These are phyloP conservation scores for Bos javanicus DNA, from an alignment of 2,113 vertebrate genomes.

Conservation along the genomic window DNA sequence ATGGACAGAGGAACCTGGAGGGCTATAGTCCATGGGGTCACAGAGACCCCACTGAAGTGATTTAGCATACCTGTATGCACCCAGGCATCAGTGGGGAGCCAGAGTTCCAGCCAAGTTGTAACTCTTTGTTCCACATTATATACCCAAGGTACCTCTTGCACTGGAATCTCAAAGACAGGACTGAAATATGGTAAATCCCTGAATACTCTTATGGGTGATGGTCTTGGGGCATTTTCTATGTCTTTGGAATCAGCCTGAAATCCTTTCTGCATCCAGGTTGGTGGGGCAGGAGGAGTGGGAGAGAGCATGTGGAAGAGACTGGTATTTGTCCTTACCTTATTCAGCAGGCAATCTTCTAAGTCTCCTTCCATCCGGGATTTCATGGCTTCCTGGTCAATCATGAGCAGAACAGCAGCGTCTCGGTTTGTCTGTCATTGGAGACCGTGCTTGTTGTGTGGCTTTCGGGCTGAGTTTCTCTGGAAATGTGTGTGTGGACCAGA, in stretches of 20 bases:
- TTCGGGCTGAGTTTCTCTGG: background rate
- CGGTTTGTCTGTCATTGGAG: conserved; percentile 22
- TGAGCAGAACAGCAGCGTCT: conserved; percentile 2
- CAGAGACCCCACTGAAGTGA: background rate
- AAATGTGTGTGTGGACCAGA: background rate
- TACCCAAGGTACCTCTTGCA: background rate
- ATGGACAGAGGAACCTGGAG: background rate
- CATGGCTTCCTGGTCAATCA: conserved; percentile 69
- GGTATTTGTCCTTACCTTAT: conserved; percentile 77
- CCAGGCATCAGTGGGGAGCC: background rate
- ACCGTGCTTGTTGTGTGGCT: background rate
- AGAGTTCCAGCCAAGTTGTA: background rate
- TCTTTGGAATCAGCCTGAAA: background rate
- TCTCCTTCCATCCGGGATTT: conserved; percentile 78
- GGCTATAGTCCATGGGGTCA: background rate
- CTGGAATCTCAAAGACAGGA: background rate
- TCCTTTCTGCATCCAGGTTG: background rate
- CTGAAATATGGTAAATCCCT: background rate
- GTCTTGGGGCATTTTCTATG: background rate
- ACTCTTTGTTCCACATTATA: background rate
- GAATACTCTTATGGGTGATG: accelerated
- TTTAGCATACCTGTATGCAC: background rate
- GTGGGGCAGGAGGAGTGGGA: background rate
- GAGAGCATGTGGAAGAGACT: conserved; percentile 1
- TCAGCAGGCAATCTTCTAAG: conserved; percentile 77